phyloP scores from a whole-genome alignment of 2,797 vertebrate species.

The Sitta carolinensis region DNA sequence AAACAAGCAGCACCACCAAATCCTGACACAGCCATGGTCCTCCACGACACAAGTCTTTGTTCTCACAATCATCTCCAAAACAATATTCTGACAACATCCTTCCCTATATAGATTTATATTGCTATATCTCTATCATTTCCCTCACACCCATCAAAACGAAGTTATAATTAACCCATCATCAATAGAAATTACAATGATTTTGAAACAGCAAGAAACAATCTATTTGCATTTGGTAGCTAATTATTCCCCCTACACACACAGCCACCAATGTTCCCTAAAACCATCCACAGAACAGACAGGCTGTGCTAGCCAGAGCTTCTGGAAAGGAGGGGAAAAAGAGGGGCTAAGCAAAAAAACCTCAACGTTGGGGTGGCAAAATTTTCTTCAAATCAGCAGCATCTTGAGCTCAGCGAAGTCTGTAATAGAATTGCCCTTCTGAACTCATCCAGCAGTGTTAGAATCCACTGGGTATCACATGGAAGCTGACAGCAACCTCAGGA shows the following conservation, averaged over 20 bases:
- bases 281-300: slow-evolving; percentile 21
- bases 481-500: neutral
- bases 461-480: neutral
- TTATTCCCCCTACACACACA: slow-evolving; percentile 60
- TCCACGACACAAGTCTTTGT: slow-evolving; percentile 9
- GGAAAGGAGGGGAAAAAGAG: neutral
- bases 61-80: slow-evolving; percentile 17
- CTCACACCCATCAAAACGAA: slow-evolving; percentile 17
- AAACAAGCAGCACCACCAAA: neutral
- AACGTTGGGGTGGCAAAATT: neutral
- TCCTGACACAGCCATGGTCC: neutral
- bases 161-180: slow-evolving; percentile 60
- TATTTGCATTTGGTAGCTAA: slow-evolving; percentile 49
- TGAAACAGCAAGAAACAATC: slow-evolving; percentile 41
- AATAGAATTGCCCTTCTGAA: neutral
- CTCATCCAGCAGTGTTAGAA: neutral
- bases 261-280: slow-evolving; percentile 39
- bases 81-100: neutral
- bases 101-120: slow-evolving; percentile 16
- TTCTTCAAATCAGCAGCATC: neutral
- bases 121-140: slow-evolving; percentile 55
- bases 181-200: slow-evolving; percentile 54
- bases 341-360: neutral
- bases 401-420: neutral
- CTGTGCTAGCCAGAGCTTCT: slow-evolving; percentile 44